phyloP scores from a whole-genome alignment of 1,140 invertebrate species.

The Pseudomyrmex cubaensis region DNA sequence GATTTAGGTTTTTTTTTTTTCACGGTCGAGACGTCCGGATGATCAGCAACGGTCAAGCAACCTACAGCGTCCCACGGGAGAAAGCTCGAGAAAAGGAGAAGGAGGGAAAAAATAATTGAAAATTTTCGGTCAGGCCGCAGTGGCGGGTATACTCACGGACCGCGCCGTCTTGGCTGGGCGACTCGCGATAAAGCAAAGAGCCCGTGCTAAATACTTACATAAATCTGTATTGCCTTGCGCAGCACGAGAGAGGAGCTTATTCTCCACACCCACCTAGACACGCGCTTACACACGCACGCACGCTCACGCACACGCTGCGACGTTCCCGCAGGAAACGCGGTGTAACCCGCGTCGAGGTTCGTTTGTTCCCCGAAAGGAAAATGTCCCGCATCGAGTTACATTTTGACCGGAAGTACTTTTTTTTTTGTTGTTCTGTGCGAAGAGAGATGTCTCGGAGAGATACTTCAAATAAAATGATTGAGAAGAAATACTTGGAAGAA shows the following conservation, averaged over 20 bases:
- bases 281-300: conserved; percentile 14
- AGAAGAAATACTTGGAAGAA: background rate
- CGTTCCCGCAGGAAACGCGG: conserved; percentile 38
- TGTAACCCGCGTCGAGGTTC: conserved; percentile 47
- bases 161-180: conserved; percentile 80
- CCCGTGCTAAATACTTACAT: conserved; percentile 85
- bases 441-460: too few species aligned
- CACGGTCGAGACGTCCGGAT: conserved; percentile 58
- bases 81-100: conserved; percentile 12
- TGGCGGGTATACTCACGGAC: background rate
- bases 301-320: conserved; percentile 5
- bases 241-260: conserved; percentile 72
- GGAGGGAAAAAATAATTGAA: conserved; percentile 72
- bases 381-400: conserved; percentile 2
- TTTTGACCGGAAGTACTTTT: background rate
- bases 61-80: conserved; percentile 44
- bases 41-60: conserved; percentile 54
- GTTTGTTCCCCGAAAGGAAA: conserved; percentile 44
- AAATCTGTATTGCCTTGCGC: conserved; percentile 85
- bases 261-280: conserved; percentile 59
- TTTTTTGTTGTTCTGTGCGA: background rate
- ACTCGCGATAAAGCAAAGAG: conserved; percentile 85
- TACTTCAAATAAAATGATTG: background rate
- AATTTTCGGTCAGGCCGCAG: conserved; percentile 70
- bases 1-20: conserved; percentile 38